phyloP scores from a whole-genome alignment of 2,113 vertebrate genomes.

The Astatotilapia flaviijosephi region DNA sequence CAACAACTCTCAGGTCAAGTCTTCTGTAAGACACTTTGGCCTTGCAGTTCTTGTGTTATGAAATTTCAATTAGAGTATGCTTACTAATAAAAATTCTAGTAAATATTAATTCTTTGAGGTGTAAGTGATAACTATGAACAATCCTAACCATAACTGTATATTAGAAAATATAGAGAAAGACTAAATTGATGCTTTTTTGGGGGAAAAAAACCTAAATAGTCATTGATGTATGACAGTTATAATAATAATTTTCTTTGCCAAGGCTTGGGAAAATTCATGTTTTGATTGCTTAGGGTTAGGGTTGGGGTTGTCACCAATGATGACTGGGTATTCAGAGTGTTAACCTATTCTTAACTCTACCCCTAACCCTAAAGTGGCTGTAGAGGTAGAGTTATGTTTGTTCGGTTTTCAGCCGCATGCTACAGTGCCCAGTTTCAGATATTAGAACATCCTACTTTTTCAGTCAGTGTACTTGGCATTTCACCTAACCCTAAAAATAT shows the following conservation, averaged over 20 bases:
- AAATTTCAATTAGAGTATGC: neutral
- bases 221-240: neutral
- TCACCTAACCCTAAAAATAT: neutral
- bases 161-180: neutral
- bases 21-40: neutral
- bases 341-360: neutral
- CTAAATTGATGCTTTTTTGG: neutral
- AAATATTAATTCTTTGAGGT: neutral
- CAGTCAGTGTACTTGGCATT: neutral
- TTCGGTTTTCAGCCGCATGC: accelerated
- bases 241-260: neutral
- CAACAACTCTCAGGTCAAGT: neutral
- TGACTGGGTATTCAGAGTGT: neutral
- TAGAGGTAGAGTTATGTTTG: neutral
- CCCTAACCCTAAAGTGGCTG: neutral
- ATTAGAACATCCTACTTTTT: neutral
- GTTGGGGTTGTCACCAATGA: neutral
- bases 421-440: neutral
- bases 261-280: neutral
- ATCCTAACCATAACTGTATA: accelerated
- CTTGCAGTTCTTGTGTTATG: neutral
- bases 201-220: accelerated
- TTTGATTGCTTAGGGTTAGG: neutral
- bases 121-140: neutral
- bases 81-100: neutral